Base-by-base conservation (phyloP, 2,888 invertebrate genomes). In the Drosophila paramelanica region DNA sequence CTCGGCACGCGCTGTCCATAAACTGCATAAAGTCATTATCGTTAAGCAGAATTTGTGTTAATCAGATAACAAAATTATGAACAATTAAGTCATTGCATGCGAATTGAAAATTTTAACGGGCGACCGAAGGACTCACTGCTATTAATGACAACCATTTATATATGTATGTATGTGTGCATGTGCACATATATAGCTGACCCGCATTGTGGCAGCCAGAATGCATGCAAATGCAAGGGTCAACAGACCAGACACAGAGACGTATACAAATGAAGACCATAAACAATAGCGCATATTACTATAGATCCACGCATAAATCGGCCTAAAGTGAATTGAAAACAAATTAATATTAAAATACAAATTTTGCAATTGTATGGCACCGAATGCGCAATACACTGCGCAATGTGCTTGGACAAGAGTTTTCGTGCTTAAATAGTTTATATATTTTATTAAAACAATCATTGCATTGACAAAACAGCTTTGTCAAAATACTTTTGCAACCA, bases 21-120 rank as follows among this genome's bases (percentile, higher is more conserved):
- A 83, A 88, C 88, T 83, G 83, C 87, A 89, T 88, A 79, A 84
- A 87, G 84, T 88, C 84, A 89, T 84, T 84, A 89, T 81, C 84
- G 89, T 84, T 87, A 84, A 89, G 87, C 87, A 81, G 79, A 84
- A 84, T 84, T 84, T 84, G 84, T 88, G 89, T 86, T 88, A 84
- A 84, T 89, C 84, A 76, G 89, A 88, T 89, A 84, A 84, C 87
- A 88, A 89, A 84, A 84, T 84, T 88, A 84, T 84, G 84, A 84
- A 84, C 84, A 84, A 84, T 84, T 84, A 84, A 84, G 89, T 88
- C 89, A 88, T 84, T 88, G 84, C 84, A 88, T 86, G 83, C 73
- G 87, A 88, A 88, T 88, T 88, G 89, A 88, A 88, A 88, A 88
- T 86, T 86, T 83, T 78, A 82, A 67, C 55, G 41, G 57, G 65